Evolutionary conservation across 2,113 vertebrate genomes (phyloP).

Genomic region (Regulus satrapa): DNA sequence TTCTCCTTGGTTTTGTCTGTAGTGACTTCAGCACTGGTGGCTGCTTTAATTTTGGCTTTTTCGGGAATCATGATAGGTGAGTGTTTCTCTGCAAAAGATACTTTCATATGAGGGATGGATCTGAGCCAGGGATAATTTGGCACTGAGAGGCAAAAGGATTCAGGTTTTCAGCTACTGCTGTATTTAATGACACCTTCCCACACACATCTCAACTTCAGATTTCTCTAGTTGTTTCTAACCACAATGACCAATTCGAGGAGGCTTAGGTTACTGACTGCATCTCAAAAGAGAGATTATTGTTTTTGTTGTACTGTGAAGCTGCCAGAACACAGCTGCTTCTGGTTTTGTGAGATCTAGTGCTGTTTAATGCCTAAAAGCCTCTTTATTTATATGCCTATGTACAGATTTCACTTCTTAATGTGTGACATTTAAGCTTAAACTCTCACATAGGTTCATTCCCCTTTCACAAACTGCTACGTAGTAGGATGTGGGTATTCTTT

Average conservation of each 20-base stretch:
- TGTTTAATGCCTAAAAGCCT: neutral
- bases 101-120: neutral
- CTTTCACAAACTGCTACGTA: neutral
- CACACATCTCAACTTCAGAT: neutral
- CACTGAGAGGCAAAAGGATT: neutral
- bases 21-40: conserved; percentile 92
- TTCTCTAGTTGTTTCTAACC: neutral
- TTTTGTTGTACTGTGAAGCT: neutral
- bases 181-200: neutral
- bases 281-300: neutral
- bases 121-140: neutral
- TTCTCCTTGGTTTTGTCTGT: conserved; percentile 91
- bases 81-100: conserved; percentile 50
- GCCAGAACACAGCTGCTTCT: neutral
- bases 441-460: neutral
- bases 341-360: neutral
- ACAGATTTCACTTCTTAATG: neutral
- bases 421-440: neutral
- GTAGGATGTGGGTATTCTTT: neutral
- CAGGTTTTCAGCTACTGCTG: neutral
- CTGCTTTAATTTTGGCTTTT: conserved; percentile 91
- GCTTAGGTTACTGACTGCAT: neutral
- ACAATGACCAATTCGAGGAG: neutral
- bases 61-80: conserved; percentile 98
- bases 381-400: neutral